A percentile compares a stretch with the other conserved stretches of the same genome.
phyloP scores from a whole-genome alignment of 1,140 invertebrate genomes.

The Planococcus citri region DNA sequence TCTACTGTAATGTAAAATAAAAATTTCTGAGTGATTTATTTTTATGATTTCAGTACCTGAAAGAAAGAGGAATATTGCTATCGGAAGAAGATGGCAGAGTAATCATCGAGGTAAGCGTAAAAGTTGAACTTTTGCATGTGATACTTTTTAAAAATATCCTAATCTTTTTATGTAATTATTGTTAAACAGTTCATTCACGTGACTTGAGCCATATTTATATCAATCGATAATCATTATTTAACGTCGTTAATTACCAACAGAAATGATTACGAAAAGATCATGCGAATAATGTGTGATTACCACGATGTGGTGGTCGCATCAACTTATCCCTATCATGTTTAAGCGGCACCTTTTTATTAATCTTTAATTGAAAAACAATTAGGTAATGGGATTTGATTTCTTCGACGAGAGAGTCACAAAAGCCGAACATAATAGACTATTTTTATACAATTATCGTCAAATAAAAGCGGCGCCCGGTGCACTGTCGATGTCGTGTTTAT shows the following conservation, averaged over 20 bases:
- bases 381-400: too few species aligned
- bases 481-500: too few species aligned
- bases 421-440: too few species aligned
- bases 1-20: too few species aligned
- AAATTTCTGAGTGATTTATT: too few species aligned
- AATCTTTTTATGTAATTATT: background rate
- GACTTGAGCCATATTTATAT: background rate
- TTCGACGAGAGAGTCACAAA: too few species aligned
- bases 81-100: background rate
- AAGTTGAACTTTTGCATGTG: background rate
- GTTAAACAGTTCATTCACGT: background rate
- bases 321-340: background rate
- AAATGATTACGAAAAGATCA: background rate
- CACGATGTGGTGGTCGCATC: background rate
- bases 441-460: too few species aligned
- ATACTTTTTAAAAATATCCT: background rate
- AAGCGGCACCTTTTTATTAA: too few species aligned
- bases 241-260: background rate
- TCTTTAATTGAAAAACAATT: too few species aligned
- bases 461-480: too few species aligned
- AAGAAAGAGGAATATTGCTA: conserved; percentile 10
- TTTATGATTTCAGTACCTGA: conserved; percentile 12
- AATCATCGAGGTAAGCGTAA: conserved; percentile 2
- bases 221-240: background rate
- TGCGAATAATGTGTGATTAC: background rate